These are phyloP conservation scores for Epizoanthus fatuus DNA, from an alignment of 92 coral and sea anemone species.

Conservation along the genomic window DNA sequence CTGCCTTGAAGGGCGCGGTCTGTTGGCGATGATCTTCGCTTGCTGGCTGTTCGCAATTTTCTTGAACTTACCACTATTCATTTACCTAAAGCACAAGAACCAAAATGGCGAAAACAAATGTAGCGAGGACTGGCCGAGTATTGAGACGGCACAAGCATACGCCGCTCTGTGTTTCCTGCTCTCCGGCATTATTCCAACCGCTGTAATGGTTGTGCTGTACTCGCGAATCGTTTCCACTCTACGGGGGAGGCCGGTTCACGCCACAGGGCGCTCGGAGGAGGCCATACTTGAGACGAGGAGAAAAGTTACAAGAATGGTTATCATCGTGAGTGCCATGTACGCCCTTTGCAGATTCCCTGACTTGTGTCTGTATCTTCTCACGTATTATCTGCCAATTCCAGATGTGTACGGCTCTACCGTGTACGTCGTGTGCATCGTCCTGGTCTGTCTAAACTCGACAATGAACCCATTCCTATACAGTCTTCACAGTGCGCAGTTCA, in stretches of 20 bases:
- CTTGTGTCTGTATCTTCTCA: conserved; percentile 72
- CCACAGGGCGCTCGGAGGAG: conserved; percentile 52
- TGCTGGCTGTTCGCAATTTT: conserved; percentile 39
- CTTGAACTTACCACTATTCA: conserved; percentile 25
- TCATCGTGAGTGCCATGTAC: conserved; percentile 68
- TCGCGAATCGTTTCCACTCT: conserved; percentile 63
- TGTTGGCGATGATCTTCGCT: conserved; percentile 1
- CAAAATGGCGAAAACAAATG: conserved; percentile 29
- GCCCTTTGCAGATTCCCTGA: conserved; percentile 78
- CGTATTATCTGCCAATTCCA: conserved; percentile 49
- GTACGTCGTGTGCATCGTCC: conserved; percentile 61
- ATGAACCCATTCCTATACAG: conserved; percentile 90
- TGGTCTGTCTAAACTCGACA: conserved; percentile 82
- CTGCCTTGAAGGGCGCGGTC: conserved; percentile 29
- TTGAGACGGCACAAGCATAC: conserved; percentile 53
- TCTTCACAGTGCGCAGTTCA: conserved; percentile 81
- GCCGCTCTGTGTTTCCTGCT: conserved; percentile 67
- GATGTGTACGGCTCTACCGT: conserved; percentile 52
- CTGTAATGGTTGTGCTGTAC: conserved; percentile 69
- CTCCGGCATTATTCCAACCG: conserved; percentile 73
- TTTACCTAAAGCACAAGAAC: conserved; percentile 22
- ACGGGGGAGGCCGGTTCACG: conserved; percentile 65
- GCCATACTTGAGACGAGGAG: conserved; percentile 57
- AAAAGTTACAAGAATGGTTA: conserved; percentile 81
- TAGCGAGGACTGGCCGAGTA: conserved; percentile 22